Conservation (phyloP, 2,888 invertebrate species). For the Synergus laeviventris region DNA sequence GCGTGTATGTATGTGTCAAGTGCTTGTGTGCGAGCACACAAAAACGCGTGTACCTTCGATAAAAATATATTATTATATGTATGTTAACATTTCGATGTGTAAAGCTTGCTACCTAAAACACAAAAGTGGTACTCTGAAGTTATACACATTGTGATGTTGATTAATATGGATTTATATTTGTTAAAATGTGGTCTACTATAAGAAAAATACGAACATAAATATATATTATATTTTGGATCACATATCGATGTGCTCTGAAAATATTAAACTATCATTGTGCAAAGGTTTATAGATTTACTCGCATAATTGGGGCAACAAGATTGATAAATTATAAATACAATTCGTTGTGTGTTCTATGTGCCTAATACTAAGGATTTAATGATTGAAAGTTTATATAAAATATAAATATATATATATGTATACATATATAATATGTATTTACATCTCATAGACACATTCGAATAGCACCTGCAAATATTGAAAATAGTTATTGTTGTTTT, state of each 20-base stretch:
- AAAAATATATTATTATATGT: slow-evolving; percentile 16
- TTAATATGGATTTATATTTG: slow-evolving; percentile 22
- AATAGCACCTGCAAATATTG: slow-evolving; percentile 27
- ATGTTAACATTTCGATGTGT: slow-evolving; percentile 29
- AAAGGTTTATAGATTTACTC: slow-evolving; percentile 49
- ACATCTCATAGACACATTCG: slow-evolving; percentile 20
- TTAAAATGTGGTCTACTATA: slow-evolving; percentile 17
- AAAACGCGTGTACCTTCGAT: slow-evolving; percentile 4
- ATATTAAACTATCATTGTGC: slow-evolving; percentile 45
- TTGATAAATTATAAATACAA: slow-evolving; percentile 55
- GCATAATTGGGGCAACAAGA: slow-evolving; percentile 50
- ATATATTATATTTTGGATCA: slow-evolving; percentile 31
- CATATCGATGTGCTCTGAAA: slow-evolving; percentile 40
- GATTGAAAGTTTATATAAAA: slow-evolving; percentile 53
- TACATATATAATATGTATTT: slow-evolving; percentile 5
- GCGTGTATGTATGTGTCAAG: slow-evolving; percentile 13
- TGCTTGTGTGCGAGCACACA: slow-evolving; percentile 34
- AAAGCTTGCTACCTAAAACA: slow-evolving; percentile 33
- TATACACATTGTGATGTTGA: slow-evolving; percentile 39
- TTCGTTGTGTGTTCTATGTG: slow-evolving; percentile 71
- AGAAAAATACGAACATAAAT: slow-evolving; percentile 17
- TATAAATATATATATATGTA: slow-evolving; percentile 21
- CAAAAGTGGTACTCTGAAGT: slow-evolving; percentile 16
- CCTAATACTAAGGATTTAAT: slow-evolving; percentile 66
- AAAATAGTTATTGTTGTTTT: slow-evolving; percentile 15